phyloP scores from a whole-genome alignment of 2,888 invertebrate genomes.

The Drosophila suboccidentalis region DNA sequence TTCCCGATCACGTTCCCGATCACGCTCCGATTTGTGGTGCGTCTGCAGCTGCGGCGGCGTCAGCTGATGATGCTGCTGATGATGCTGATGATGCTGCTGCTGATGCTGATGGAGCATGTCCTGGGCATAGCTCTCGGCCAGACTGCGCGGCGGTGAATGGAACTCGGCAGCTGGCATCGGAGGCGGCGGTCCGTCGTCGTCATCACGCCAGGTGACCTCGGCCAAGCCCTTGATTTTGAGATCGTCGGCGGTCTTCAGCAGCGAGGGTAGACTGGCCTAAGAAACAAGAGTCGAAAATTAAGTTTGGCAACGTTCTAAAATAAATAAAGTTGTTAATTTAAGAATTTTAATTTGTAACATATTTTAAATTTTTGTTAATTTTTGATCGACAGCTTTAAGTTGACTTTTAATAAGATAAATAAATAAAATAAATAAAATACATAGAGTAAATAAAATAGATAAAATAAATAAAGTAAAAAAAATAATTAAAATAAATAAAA shows the following conservation, averaged over 20 bases:
- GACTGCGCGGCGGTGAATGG: slow-evolving; percentile 76
- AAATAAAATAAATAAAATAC: too few species aligned
- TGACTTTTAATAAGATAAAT: too few species aligned
- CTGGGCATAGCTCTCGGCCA: slow-evolving; percentile 69
- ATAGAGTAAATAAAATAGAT: too few species aligned
- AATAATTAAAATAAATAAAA: too few species aligned
- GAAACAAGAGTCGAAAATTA: background rate
- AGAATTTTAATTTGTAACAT: too few species aligned
- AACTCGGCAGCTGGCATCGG: slow-evolving; percentile 78
- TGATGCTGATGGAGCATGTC: slow-evolving; percentile 48
- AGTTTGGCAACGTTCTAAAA: too few species aligned
- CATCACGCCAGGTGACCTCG: slow-evolving; percentile 93
- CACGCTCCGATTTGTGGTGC: slow-evolving; percentile 38
- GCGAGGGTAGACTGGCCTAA: slow-evolving; percentile 94
- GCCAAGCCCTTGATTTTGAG: slow-evolving; percentile 96
- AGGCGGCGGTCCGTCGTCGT: slow-evolving; percentile 77
- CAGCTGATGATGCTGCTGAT: slow-evolving; percentile 38
- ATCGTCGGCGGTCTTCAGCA: slow-evolving; percentile 96
- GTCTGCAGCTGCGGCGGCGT: slow-evolving; percentile 36
- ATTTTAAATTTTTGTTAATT: too few species aligned
- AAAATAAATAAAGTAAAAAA: too few species aligned
- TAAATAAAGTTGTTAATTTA: too few species aligned
- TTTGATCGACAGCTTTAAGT: too few species aligned
- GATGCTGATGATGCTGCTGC: too few species aligned
- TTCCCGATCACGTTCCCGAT: slow-evolving; percentile 38